These are phyloP conservation scores for Lasioglossum villosulum DNA, from an alignment of 2,888 invertebrate genomes.

Conservation along the genomic window DNA sequence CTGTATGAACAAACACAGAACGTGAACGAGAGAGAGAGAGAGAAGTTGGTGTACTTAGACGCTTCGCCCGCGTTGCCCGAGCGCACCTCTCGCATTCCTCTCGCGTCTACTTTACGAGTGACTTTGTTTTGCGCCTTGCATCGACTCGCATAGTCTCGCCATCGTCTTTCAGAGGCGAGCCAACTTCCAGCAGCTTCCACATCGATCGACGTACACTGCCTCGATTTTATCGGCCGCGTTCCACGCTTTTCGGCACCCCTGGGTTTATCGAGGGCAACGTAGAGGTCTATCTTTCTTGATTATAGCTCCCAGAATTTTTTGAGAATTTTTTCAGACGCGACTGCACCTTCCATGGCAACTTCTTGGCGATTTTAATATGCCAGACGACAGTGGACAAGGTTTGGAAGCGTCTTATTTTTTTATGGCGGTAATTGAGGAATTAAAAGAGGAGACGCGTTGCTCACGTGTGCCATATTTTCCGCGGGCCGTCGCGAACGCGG, in stretches of 20 bases:
- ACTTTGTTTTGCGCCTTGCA: neutral
- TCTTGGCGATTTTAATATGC: no score
- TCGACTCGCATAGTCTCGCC: neutral
- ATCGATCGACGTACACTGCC: neutral
- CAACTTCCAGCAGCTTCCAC: neutral
- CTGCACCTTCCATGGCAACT: no score
- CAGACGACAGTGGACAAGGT: no score
- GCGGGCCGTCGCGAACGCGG: slow-evolving; percentile 12
- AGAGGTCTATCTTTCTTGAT: neutral
- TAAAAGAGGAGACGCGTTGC: slow-evolving; percentile 6
- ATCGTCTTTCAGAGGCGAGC: neutral
- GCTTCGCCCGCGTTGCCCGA: slow-evolving; percentile 10
- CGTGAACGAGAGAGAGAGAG: neutral
- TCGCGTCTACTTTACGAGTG: neutral
- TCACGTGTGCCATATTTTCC: slow-evolving; percentile 26
- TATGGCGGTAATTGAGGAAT: slow-evolving; percentile 1
- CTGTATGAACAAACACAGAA: neutral
- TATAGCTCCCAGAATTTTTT: neutral
- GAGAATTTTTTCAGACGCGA: neutral
- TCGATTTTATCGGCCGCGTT: slow-evolving; percentile 1
- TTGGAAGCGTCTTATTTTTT: neutral
- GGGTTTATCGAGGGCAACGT: neutral
- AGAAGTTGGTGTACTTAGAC: neutral
- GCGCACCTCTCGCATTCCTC: slow-evolving; percentile 12
- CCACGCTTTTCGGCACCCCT: neutral